A percentile compares a stretch with the other conserved stretches of the same genome.
Evolutionary conservation across 2,113 vertebrate species (phyloP).

Genomic region (Dromiciops gliroides): DNA sequence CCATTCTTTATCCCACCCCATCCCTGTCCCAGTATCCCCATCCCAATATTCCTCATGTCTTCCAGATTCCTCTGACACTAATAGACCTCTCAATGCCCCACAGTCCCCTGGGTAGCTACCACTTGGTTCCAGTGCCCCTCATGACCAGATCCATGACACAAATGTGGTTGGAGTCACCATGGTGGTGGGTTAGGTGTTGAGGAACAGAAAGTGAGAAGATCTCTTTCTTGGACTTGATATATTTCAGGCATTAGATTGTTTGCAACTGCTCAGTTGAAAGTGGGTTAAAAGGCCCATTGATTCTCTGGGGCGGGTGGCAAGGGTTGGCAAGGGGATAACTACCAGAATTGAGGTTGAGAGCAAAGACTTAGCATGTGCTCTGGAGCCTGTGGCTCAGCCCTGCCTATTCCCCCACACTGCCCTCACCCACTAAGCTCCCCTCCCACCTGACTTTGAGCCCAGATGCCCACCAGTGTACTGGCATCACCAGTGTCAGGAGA

Average conservation of each 20-base stretch:
- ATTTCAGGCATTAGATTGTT: neutral
- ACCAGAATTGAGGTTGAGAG: neutral
- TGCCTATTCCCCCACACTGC: neutral
- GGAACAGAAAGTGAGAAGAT: neutral
- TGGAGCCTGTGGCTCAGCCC: neutral
- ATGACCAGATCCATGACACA: neutral
- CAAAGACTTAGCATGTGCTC: neutral
- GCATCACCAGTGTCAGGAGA: neutral
- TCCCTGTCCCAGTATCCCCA: too few relatives aligned
- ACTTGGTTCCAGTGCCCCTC: neutral
- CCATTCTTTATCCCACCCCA: neutral
- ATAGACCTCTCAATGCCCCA: neutral
- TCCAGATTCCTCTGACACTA: neutral
- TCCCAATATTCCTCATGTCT: neutral
- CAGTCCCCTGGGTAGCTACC: neutral
- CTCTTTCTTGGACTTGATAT: neutral
- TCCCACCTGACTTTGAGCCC: neutral
- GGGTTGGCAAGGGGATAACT: neutral
- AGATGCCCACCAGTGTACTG: neutral
- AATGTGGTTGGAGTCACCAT: neutral
- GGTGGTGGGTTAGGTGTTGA: neutral
- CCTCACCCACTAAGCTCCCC: neutral
- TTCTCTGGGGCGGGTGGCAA: neutral
- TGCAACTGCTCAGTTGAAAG: neutral
- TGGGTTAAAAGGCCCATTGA: neutral